Base-by-base conservation (phyloP, 2,113 vertebrate genomes). In the Sphyrna mokarran region DNA sequence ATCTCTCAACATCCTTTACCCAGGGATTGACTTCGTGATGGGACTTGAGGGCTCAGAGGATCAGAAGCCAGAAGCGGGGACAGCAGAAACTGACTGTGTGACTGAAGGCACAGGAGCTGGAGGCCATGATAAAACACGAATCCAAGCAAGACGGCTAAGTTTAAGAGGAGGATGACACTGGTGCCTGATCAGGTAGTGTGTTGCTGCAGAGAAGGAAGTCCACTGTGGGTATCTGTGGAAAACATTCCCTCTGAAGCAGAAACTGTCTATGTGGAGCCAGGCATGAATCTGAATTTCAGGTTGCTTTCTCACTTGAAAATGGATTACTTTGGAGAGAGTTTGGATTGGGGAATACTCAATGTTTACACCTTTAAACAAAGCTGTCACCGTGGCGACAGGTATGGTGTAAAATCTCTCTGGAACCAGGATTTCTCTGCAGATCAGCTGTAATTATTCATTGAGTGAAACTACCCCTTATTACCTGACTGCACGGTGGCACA, bases 121-220 rank as follows among this genome's bases (percentile, higher is more conserved):
- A 99, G 63, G 98, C 98, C 96, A 98, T 99, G 98, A 98, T 99
- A 76, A 97, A 98, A 97, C 98, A 98, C 26, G 99, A 99, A 96
- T 98, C 98, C 20, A 96, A 97, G 96, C 99, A 99, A 96, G 98
- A 97, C 95, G 96, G 98, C 97, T 29, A 97, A 96, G 20, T 99
- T 99, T 97, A 99, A 99, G 97, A 97, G 97, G 96, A 97, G 96
- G 96, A 97, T 98, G 86, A 97, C 98, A 96, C 93, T 96, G 3
- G 99, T 99, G 95, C 98, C 98, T 96, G 98, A 99, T 76, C 99
- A 99, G 99, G 98, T 99, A 96, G 97, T 99, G 96, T 98, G 99
- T 29, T 99, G 99, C 95, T 98, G 98, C 96, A 97, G 98, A 97
- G 97, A 97, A 78, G 98, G 98, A 63, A 96, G 97, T 95, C 98